A percentile compares a stretch with the other conserved stretches of the same genome.
Conservation (phyloP, 2,888 invertebrate genomes). For the Byasa hedistus region DNA sequence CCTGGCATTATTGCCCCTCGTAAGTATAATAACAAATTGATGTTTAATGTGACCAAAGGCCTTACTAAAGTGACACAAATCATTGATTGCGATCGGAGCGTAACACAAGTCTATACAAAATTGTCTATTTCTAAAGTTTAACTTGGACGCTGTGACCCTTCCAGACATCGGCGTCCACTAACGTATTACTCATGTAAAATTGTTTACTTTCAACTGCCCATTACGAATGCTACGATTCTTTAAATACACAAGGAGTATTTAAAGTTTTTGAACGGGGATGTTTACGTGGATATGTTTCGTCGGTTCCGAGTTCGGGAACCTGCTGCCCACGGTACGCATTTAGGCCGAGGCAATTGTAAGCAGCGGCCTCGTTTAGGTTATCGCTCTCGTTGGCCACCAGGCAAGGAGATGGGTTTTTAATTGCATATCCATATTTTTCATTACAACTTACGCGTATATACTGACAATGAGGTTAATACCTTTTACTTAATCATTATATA, state of each 20-base stretch:
- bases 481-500: not conserved
- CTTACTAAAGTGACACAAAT: no score
- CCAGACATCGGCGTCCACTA: no score
- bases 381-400: slow-evolving; percentile 58
- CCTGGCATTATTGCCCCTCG: no score
- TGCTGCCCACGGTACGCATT: slow-evolving; percentile 52
- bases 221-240: slow-evolving; percentile 32
- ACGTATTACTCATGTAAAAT: slow-evolving; percentile 25
- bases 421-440: slow-evolving; percentile 36
- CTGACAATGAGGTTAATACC: not conserved
- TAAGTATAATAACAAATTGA: no score
- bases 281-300: slow-evolving; percentile 58
- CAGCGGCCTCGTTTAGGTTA: slow-evolving; percentile 55
- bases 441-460: not conserved
- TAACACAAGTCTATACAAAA: no score
- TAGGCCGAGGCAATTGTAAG: slow-evolving; percentile 57
- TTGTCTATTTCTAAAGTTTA: no score
- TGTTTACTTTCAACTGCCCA: slow-evolving; percentile 34
- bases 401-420: slow-evolving; percentile 49
- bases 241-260: slow-evolving; percentile 39
- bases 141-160: no score
- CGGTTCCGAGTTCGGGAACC: slow-evolving; percentile 48
- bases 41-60: no score
- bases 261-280: slow-evolving; percentile 54
- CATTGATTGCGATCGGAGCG: no score